Evolutionary conservation across 2,888 invertebrate species (phyloP).

Genomic region (Chrysolina oricalcia): DNA sequence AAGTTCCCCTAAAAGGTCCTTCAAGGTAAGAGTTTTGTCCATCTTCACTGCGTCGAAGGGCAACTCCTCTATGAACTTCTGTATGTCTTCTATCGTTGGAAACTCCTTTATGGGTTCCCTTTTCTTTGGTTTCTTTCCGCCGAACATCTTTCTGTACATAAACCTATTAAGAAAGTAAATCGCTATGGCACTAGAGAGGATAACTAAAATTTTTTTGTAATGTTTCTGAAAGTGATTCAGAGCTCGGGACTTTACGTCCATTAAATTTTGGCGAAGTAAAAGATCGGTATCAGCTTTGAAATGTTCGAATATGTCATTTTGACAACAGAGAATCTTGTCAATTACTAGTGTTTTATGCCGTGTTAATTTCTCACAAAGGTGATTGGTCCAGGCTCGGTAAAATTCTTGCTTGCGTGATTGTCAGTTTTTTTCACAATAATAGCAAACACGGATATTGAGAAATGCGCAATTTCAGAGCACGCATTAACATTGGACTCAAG

Average conservation of each 20-base stretch:
- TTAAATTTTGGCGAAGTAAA: constrained; percentile 42
- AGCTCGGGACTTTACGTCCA: constrained; percentile 49
- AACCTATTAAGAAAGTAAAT: constrained; percentile 50
- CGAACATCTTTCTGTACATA: constrained; percentile 44
- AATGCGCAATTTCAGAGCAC: no score
- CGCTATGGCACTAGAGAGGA: constrained; percentile 49
- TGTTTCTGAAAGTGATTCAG: constrained; percentile 49
- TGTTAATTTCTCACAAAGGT: no score
- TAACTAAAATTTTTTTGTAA: constrained; percentile 51
- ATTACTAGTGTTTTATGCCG: not conserved
- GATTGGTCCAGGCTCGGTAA: no score
- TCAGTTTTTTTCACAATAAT: no score
- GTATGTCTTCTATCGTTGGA: constrained; percentile 63
- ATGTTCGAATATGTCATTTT: constrained; percentile 28
- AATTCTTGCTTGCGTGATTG: no score
- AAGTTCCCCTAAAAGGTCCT: constrained; percentile 62
- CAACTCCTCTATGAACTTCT: constrained; percentile 63
- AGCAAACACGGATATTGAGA: no score
- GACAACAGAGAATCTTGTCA: constrained; percentile 10
- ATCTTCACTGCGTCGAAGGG: constrained; percentile 61
- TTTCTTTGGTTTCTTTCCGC: constrained; percentile 46
- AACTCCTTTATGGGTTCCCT: constrained; percentile 57
- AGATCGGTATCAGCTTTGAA: not conserved
- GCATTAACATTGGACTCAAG: no score
- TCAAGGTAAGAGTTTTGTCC: constrained; percentile 59